Evolutionary conservation across 2,113 vertebrate species (phyloP), one percentile per base, ranked within the genome.

Genomic region (Caretta caretta): DNA sequence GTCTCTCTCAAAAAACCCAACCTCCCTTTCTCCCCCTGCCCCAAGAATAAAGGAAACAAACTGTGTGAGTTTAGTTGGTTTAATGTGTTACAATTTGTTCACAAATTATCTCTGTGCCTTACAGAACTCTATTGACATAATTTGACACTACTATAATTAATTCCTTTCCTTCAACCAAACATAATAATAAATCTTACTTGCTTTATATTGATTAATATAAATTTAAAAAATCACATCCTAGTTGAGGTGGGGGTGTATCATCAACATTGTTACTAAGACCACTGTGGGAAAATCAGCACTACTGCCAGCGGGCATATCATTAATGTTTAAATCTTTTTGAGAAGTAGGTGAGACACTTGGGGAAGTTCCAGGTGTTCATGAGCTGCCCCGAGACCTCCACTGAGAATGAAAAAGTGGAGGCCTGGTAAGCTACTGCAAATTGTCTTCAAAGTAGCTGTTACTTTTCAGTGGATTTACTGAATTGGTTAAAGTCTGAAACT

Each of bases 51-150:
- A 5, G 5, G 14, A 65, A 38, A 69, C 17, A 9, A n/a, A 72
- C n/a, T 22, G 19, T 22, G 8, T 72, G 19, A 72, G n/a, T 8
- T 48, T 46, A 29, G 75, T 76, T 25, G 38, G 10, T 42, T 25
- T 75, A 38, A 42, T 42, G 24, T 24, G 38, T 75, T 75, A 24
- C 35, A 42, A 46, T 75, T 46, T 42, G n/a, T 75, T 75, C 8
- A 9, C 17, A 42, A 42, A 42, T 20, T 0, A 25, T 46, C 22
- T 16, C 51, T 86, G 50, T 48, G 29, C 72, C 75, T 65, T 87
- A 88, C 35, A 93, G 84, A 79, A 84, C 76, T 80, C 82, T 51
- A 78, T 57, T 87, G 86, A 91, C n/a, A 56, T 84, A 53, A 48
- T 24, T 27, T 42, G 35, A 75, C 27, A 81, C 0, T 14, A 54